phyloP scores from a whole-genome alignment of 2,113 vertebrate species.

The Mirounga angustirostris region DNA sequence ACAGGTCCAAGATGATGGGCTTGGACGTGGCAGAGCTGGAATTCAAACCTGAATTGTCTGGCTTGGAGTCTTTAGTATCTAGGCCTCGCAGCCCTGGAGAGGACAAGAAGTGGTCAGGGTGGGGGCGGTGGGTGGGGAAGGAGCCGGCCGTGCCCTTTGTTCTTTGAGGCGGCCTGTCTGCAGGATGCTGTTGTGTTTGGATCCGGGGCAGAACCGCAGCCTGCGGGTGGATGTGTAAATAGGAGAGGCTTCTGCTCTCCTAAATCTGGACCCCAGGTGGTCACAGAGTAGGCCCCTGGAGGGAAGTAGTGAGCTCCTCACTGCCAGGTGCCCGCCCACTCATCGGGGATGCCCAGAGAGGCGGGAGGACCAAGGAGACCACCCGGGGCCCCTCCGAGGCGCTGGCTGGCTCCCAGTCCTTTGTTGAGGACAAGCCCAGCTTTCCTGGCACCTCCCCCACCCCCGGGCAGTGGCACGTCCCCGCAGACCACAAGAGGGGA shows the following conservation, averaged over 20 bases:
- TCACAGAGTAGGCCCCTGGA: neutral
- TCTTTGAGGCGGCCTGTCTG: neutral
- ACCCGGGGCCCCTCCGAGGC: neutral
- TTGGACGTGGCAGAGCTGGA: neutral
- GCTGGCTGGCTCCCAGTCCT: slow-evolving; percentile 67
- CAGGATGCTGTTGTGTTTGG: neutral
- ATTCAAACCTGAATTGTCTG: neutral
- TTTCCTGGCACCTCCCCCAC: slow-evolving; percentile 62
- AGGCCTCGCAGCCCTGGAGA: neutral
- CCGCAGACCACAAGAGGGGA: slow-evolving; percentile 57
- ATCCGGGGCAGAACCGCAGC: neutral
- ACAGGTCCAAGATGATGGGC: neutral
- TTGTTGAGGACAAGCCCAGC: slow-evolving; percentile 58
- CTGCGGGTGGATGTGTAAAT: neutral
- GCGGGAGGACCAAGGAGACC: neutral
- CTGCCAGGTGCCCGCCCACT: neutral
- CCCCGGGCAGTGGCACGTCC: slow-evolving; percentile 44
- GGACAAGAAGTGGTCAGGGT: rapidly evolving
- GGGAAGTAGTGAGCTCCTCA: neutral
- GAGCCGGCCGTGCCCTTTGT: neutral
- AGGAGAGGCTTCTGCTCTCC: neutral
- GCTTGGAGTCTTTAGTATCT: neutral
- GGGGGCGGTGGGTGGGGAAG: neutral
- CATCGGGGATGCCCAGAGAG: neutral
- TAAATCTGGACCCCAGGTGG: neutral